These are phyloP conservation scores for Heliocidaris erythrogramma DNA, from an alignment of 35 echinoderm and acorn worm species.

Conservation along the genomic window DNA sequence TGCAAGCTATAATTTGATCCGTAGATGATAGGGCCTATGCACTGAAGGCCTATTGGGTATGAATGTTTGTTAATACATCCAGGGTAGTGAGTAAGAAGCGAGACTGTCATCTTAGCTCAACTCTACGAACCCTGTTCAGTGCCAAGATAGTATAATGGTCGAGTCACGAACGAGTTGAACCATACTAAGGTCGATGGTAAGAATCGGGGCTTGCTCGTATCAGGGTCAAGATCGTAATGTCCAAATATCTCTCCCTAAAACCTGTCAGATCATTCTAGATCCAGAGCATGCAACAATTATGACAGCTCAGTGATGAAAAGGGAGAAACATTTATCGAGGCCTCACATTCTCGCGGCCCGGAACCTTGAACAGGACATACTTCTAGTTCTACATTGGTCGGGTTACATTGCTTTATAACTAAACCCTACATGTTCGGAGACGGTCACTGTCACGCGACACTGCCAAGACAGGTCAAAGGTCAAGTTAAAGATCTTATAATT, in stretches of 20 bases:
- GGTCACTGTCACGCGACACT: background rate
- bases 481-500: background rate
- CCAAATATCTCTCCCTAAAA: background rate
- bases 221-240: background rate
- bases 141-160: background rate
- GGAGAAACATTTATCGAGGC: background rate
- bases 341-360: background rate
- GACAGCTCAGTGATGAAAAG: background rate
- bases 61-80: background rate
- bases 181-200: background rate
- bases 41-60: background rate
- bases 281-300: background rate
- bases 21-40: too few relatives aligned
- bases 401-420: background rate
- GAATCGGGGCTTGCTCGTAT: background rate
- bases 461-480: background rate
- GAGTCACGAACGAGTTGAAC: background rate
- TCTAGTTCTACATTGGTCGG: background rate
- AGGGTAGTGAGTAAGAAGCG: background rate
- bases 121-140: background rate
- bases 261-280: background rate
- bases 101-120: background rate
- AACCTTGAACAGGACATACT: background rate
- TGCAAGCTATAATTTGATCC: too few relatives aligned
- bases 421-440: background rate